Evolutionary conservation across 2,888 invertebrate species (phyloP).

Genomic region (Caenorhabditis panamensis): DNA sequence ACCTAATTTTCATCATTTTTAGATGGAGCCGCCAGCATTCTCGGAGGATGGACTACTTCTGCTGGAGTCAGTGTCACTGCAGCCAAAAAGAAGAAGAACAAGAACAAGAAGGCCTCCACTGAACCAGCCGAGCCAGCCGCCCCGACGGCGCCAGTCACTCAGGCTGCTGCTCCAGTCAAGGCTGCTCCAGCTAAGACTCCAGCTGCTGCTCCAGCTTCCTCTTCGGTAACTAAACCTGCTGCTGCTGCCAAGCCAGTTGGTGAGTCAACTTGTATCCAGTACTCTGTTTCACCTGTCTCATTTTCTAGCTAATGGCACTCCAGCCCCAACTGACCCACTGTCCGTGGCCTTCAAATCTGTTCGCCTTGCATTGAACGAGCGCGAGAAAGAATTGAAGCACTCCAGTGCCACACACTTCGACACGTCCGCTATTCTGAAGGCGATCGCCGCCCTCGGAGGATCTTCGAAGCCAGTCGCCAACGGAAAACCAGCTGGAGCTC

Average conservation of each 20-base stretch:
- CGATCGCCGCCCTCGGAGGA: constrained; percentile 46
- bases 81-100: constrained; percentile 74
- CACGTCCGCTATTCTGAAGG: constrained; percentile 41
- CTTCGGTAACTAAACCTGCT: constrained; percentile 58
- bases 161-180: constrained; percentile 25
- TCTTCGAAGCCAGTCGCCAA: constrained; percentile 39
- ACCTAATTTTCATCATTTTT: constrained; percentile 3
- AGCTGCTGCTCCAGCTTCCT: constrained; percentile 52
- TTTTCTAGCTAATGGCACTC: constrained; percentile 33
- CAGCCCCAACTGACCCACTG: constrained; percentile 45
- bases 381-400: constrained; percentile 68
- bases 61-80: constrained; percentile 58
- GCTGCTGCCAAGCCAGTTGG: constrained; percentile 36
- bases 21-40: constrained; percentile 75
- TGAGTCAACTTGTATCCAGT: background rate
- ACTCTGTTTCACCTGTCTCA: background rate
- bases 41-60: constrained; percentile 78
- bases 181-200: constrained; percentile 43
- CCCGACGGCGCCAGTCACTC: constrained; percentile 33
- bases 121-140: constrained; percentile 20
- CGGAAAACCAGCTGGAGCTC: constrained; percentile 35
- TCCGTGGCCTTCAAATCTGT: constrained; percentile 50
- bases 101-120: constrained; percentile 62
- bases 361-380: constrained; percentile 61
- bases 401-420: constrained; percentile 33